phyloP scores from a whole-genome alignment of 2,888 invertebrate species.

The Tryphoninae sp. region DNA sequence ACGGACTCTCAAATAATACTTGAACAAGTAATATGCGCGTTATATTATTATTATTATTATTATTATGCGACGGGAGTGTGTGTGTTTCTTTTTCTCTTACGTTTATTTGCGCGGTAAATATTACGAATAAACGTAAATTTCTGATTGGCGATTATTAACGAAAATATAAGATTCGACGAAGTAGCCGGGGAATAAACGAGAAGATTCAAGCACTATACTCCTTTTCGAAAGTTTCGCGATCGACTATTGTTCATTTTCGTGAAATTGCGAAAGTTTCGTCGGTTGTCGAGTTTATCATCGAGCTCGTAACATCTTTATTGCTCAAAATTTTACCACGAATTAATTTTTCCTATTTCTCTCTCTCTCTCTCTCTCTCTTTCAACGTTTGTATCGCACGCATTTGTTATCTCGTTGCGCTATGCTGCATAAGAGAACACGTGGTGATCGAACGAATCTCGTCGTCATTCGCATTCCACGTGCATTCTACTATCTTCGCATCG shows the following conservation, averaged over 20 bases:
- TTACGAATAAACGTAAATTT: too few relatives aligned
- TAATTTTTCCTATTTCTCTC: too few relatives aligned
- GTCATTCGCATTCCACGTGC: conserved; percentile 25
- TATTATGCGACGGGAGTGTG: too few relatives aligned
- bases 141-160: not conserved
- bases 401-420: conserved; percentile 28
- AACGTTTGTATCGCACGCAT: not conserved
- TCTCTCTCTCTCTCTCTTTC: too few relatives aligned
- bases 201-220: not conserved
- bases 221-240: not conserved
- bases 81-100: too few relatives aligned
- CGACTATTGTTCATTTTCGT: not conserved
- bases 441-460: conserved; percentile 16
- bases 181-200: too few relatives aligned
- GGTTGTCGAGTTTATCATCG: not conserved
- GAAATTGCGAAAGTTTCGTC: not conserved
- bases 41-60: too few relatives aligned
- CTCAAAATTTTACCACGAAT: conserved; percentile 9
- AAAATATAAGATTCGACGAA: not conserved
- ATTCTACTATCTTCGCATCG: not conserved
- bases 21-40: not conserved
- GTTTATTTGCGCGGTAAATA: too few relatives aligned
- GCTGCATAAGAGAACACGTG: conserved; percentile 10
- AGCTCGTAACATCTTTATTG: not conserved
- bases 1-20: not conserved